Percentiles rank a stretch among this genome's conserved stretches.
Conservation (phyloP, 1,140 invertebrate genomes). For the Dysdera silvatica region DNA sequence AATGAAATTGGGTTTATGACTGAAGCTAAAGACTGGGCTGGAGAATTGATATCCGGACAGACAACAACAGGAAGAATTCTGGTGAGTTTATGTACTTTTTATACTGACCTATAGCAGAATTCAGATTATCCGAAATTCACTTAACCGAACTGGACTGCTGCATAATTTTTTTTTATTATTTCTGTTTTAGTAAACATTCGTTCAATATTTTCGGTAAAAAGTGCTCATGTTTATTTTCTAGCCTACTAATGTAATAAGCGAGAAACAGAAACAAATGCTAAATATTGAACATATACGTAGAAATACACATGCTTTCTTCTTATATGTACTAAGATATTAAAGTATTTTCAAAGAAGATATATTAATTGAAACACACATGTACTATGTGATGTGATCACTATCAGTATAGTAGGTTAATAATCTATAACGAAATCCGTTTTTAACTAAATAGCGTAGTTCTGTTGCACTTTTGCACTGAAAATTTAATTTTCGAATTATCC, state of each 20-base stretch:
- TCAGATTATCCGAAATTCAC: neutral
- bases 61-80: slow-evolving; percentile 97
- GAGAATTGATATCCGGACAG: slow-evolving; percentile 98
- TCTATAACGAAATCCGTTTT: no score
- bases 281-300: no score
- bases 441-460: no score
- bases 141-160: neutral
- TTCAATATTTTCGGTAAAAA: neutral
- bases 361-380: no score
- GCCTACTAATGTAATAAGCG: neutral
- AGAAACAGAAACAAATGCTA: no score
- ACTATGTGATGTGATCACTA: no score
- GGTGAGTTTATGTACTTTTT: slow-evolving; percentile 56
- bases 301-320: no score
- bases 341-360: no score
- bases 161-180: neutral
- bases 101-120: neutral
- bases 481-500: no score
- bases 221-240: neutral
- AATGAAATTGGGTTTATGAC: slow-evolving; percentile 91
- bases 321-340: no score
- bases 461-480: no score
- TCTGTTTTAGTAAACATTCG: neutral
- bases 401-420: no score
- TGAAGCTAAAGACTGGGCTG: slow-evolving; percentile 99